Percentiles rank a stretch among this genome's conserved stretches.
These are phyloP conservation scores for Lasioglossum marginatum DNA, from an alignment of 2,888 invertebrate species.

Conservation along the genomic window DNA sequence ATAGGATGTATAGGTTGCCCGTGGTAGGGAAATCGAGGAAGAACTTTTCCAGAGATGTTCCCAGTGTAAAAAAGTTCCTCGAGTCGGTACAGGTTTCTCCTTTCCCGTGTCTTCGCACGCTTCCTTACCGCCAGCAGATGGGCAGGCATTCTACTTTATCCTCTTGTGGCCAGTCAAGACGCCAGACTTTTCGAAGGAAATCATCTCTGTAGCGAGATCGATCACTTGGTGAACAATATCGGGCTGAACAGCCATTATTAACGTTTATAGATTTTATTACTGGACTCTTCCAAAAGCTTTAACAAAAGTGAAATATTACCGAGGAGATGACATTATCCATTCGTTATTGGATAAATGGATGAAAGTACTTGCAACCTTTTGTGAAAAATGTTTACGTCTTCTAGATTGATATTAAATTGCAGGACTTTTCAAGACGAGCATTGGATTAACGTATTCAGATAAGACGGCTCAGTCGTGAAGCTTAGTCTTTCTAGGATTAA, in stretches of 20 bases:
- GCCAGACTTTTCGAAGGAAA: slow-evolving; percentile 15
- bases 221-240: background rate
- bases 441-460: background rate
- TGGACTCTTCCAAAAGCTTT: background rate
- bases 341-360: background rate
- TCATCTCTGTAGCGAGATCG: background rate
- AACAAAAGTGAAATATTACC: background rate
- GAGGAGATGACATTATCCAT: background rate
- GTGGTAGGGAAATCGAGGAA: slow-evolving; percentile 11
- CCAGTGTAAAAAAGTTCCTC: slow-evolving; percentile 5
- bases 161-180: slow-evolving; percentile 71
- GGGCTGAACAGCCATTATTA: background rate
- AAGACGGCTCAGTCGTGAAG: background rate
- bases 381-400: background rate
- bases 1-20: background rate
- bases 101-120: slow-evolving; percentile 39
- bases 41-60: background rate
- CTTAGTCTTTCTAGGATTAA: background rate
- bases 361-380: background rate
- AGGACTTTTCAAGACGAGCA: background rate
- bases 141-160: slow-evolving; percentile 75
- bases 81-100: slow-evolving; percentile 60
- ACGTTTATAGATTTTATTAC: background rate
- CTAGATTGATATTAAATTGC: background rate
- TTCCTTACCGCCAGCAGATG: slow-evolving; percentile 75